Base-by-base conservation (phyloP, 2,113 vertebrate genomes). In the Hirundichthys speculiger region DNA sequence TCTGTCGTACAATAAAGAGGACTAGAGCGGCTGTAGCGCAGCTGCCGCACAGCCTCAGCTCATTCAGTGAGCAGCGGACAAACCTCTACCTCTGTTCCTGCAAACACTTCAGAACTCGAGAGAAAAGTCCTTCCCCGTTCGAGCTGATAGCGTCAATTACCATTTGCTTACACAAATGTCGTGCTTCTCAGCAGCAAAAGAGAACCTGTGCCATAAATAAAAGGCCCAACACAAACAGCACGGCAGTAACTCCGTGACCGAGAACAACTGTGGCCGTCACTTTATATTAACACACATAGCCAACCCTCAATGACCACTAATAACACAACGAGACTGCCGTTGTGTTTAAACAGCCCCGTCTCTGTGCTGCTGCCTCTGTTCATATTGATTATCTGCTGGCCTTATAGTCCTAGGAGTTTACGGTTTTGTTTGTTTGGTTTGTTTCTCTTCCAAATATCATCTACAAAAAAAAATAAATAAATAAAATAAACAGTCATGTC, bases 201-300 rank as follows among this genome's bases (percentile, higher is more conserved):
- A 14, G 30, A 49, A 61, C 65, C 9, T 60, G 69, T 41, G 15
- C 51, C 46, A 27, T 43, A 45, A 72, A 46, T 40, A 83, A 21
- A 27, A 65, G 41, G 40, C 24, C 19, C 30, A n/a, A 24, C 25
- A 6, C 74, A 66, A 62, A 69, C 67, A 72, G 45, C 41, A 5
- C 19, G 4, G 38, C 11, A 3, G 59, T 70, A 64, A 79, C 65
- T 62, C 64, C 49, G 18, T 54, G 74, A 57, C 48, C 3, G 5
- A 75, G 54, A 71, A 60, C 67, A 78, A 78, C 65, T 57, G 76
- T 1, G 2, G 25, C 53, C 48, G 75, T 64, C 42, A 1, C 22
- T 24, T 69, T 66, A 75, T 61, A 73, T 75, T 72, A 80, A 64
- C 25, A 41, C 64, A 74, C 30, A 55, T 77, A 56, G n/a, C 19